Evolutionary conservation across 2,113 vertebrate genomes (phyloP).

Genomic region (Calidris pugnax): DNA sequence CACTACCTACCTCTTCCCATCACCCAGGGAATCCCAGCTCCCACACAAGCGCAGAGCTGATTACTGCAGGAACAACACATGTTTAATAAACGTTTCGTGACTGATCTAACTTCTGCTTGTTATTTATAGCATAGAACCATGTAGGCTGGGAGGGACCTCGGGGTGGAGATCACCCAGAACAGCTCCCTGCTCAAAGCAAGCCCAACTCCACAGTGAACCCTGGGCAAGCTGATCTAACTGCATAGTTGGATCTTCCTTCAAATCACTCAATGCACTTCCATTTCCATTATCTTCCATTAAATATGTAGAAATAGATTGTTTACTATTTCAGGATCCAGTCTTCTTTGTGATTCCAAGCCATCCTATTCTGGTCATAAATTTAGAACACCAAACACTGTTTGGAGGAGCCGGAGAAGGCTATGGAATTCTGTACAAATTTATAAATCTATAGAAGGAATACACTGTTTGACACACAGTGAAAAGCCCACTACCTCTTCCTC

Average conservation of each 20-base stretch:
- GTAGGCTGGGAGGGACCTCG: not conserved
- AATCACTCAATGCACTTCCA: not conserved
- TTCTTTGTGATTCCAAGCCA: not conserved
- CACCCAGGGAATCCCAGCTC: not conserved
- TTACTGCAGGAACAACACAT: not conserved
- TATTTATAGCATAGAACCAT: not conserved
- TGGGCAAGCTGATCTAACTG: not conserved
- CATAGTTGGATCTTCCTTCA: not conserved
- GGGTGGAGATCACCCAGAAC: not conserved
- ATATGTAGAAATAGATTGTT: not conserved
- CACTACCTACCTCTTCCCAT: not conserved
- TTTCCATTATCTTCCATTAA: not conserved
- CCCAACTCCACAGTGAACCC: not conserved
- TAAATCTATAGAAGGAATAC: not conserved
- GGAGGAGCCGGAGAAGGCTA: not conserved
- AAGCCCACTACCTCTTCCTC: not conserved
- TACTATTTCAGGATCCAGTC: not conserved
- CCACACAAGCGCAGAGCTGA: not conserved
- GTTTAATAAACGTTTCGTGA: not conserved
- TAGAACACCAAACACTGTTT: not conserved
- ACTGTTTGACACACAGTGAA: fast-evolving
- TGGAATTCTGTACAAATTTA: not conserved
- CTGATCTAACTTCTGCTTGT: not conserved
- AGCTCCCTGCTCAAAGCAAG: not conserved
- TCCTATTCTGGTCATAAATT: not conserved